These are phyloP conservation scores for Diprion similis DNA, from an alignment of 1,140 invertebrate species.

Conservation along the genomic window DNA sequence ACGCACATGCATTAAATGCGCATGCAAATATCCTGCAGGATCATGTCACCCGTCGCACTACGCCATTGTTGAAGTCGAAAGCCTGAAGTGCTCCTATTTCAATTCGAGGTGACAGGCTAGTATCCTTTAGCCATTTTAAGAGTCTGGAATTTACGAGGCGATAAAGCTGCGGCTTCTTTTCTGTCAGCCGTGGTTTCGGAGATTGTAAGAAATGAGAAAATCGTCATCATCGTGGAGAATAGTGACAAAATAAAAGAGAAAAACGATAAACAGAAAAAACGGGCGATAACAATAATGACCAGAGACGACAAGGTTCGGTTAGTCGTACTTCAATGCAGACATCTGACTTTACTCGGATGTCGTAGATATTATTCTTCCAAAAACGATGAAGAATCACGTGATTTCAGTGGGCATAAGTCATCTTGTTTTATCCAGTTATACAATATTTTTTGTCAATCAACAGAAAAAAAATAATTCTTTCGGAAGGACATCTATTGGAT, in stretches of 20 bases:
- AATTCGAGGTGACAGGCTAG: not conserved
- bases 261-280: not conserved
- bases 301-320: not conserved
- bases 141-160: not conserved
- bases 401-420: no score
- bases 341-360: no score
- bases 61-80: not conserved
- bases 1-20: no score
- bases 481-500: no score
- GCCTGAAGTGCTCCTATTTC: not conserved
- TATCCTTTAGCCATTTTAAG: constrained; percentile 1
- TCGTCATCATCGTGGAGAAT: not conserved
- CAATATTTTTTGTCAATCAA: no score
- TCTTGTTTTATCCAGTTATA: no score
- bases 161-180: not conserved
- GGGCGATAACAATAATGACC: not conserved
- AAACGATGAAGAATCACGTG: no score
- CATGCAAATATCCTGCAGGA: no score
- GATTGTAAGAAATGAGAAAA: not conserved
- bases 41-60: no score
- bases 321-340: not conserved
- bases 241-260: no score
- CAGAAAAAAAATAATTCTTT: no score
- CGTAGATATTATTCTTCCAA: no score
- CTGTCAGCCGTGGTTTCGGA: not conserved